These are phyloP conservation scores for Podarcis cretensis DNA, from an alignment of 2,113 vertebrate genomes.

Conservation along the genomic window DNA sequence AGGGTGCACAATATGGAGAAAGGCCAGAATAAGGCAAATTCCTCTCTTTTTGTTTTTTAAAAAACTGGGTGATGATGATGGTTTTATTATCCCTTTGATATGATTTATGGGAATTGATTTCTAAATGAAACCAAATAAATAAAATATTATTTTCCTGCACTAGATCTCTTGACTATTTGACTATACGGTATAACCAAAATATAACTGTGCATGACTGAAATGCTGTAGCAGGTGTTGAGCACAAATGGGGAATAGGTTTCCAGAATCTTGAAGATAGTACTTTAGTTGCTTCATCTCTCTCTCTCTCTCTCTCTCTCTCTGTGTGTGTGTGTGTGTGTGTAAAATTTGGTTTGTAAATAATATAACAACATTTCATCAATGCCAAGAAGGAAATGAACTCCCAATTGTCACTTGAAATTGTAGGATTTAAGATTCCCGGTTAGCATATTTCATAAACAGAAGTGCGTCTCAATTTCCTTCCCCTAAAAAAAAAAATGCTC, in stretches of 20 bases:
- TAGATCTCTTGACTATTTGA: background rate
- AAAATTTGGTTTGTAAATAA: slow-evolving; percentile 48
- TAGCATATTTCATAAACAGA: slow-evolving; percentile 43
- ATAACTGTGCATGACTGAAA: background rate
- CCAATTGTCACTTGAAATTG: slow-evolving; percentile 34
- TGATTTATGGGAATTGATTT: no score
- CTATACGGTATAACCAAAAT: background rate
- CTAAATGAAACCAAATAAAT: no score
- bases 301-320: no score
- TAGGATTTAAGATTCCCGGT: slow-evolving; percentile 56
- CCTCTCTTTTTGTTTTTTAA: no score
- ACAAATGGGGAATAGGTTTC: background rate
- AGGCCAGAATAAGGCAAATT: no score
- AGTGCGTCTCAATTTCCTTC: background rate
- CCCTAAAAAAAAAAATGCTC: background rate
- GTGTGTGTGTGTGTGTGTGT: no score
- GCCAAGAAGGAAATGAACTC: slow-evolving; percentile 41
- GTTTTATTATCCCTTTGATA: no score
- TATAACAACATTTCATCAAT: slow-evolving; percentile 35
- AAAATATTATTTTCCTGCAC: background rate
- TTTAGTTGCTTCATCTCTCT: slow-evolving; percentile 22
- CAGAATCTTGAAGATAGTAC: slow-evolving; percentile 27
- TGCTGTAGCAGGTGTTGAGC: background rate
- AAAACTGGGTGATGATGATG: no score
- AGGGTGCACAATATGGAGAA: no score